Base-by-base conservation (phyloP, 23 tunicate genomes). In the Diplosoma virens region DNA sequence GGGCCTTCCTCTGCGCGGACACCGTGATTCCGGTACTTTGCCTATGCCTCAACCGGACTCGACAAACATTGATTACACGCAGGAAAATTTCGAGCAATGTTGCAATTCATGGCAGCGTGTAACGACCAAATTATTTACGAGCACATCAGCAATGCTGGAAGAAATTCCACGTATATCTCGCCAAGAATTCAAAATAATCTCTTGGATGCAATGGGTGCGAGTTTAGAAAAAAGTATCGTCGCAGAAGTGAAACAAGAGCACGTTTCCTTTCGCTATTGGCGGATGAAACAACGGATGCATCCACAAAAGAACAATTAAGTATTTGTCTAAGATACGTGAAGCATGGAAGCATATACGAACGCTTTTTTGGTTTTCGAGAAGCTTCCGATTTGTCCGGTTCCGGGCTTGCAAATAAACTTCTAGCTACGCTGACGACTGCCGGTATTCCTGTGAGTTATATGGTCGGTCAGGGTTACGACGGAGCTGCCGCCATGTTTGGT, bases 271-370 rank as follows among this genome's bases (percentile, higher is more conserved):
- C 25, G 63, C 63, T 56, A 56, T 56, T 56, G 63, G 63, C 63
- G 6, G 63, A 56, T 56, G 63, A 56, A 56, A 56, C 63, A 56
- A 56, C 63, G 63, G 63, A 56, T 56, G 63, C 63, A 56, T 56
- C 63, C 25, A 56, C 63, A 56, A 56, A 56, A 56, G 63, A 56
- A 56, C 63, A 56, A 56, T 56, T 56, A 16, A 56, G 20, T 56
- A 16, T 56, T 56, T 56, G 63, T 56, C 20, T 56, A 56, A 56
- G 63, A 56, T 56, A 56, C 63, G 63, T 56, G 63, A 56, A 56
- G 63, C 25, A 56, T 56, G 63, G 24, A 56, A 56, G 63, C 25
- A 56, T 56, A 56, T 56, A 25, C 63, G 20, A 56, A 56, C 63
- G 63, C 63, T 56, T 56, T 56, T 56, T 56, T 56, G 63, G 63